Percentiles rank a stretch among this genome's conserved stretches.
Evolutionary conservation across 2,113 vertebrate species (phyloP).

Genomic region (Nothobranchius furzeri): DNA sequence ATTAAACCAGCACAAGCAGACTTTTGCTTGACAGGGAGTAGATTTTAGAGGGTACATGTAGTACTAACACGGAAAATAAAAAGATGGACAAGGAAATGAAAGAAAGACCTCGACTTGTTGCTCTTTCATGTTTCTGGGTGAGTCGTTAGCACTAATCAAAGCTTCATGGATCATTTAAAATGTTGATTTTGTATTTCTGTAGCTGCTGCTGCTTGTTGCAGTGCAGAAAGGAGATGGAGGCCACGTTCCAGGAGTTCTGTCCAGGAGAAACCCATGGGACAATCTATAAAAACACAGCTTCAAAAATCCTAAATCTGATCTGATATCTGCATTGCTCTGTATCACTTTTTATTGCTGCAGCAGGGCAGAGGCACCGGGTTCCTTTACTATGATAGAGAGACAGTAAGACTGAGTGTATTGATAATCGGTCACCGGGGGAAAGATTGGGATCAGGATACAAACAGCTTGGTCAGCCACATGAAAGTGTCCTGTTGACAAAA

Average conservation of each 20-base stretch:
- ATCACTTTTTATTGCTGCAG: constrained; percentile 64
- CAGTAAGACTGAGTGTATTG: constrained; percentile 34
- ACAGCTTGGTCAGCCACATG: constrained; percentile 50
- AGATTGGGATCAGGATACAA: constrained; percentile 43
- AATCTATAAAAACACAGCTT: constrained; percentile 63
- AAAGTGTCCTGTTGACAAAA: constrained; percentile 44
- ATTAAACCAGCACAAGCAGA: constrained; percentile 13
- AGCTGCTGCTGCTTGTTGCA: constrained; percentile 30
- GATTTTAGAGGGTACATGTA: constrained; percentile 22
- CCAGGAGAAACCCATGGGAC: constrained; percentile 38
- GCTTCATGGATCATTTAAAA: constrained; percentile 52
- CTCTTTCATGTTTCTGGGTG: constrained; percentile 9
- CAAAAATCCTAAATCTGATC: constrained; percentile 53
- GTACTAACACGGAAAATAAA: constrained; percentile 2
- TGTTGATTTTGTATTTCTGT: constrained; percentile 52
- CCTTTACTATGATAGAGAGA: constrained; percentile 50
- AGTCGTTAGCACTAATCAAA: constrained; percentile 28
- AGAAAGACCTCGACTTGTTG: constrained; percentile 12
- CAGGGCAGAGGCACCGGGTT: constrained; percentile 61
- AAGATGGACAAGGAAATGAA: constrained; percentile 3
- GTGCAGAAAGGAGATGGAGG: constrained; percentile 22
- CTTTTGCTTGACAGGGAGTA: neutral
- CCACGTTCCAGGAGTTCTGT: constrained; percentile 35
- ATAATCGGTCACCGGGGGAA: constrained; percentile 53
- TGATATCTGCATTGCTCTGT: constrained; percentile 53